These are phyloP conservation scores for Phocoena phocoena DNA, from an alignment of 2,113 vertebrate genomes.

Conservation along the genomic window DNA sequence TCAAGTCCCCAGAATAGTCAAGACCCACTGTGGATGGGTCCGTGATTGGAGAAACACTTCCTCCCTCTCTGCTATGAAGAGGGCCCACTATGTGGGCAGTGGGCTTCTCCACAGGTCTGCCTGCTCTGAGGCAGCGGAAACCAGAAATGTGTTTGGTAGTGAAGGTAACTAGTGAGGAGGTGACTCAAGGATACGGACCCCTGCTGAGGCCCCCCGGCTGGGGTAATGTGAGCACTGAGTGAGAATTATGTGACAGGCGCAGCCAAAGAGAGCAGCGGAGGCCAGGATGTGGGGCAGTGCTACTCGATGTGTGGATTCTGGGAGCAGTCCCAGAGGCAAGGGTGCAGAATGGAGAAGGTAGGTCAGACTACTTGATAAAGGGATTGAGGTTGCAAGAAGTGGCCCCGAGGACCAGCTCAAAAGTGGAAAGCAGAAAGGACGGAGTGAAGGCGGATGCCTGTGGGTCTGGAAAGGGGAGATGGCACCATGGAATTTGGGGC, in stretches of 20 bases:
- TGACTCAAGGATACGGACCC: neutral
- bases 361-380: slow-evolving; percentile 67
- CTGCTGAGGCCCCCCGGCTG: neutral
- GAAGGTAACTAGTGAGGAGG: neutral
- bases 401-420: neutral
- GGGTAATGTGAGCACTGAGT: neutral
- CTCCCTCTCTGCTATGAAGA: no score
- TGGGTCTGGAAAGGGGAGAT: neutral
- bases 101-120: neutral
- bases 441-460: neutral
- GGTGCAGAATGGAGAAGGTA: slow-evolving; percentile 49
- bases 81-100: neutral
- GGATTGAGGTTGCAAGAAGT: slow-evolving; percentile 46
- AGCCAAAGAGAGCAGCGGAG: neutral
- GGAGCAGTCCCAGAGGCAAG: slow-evolving; percentile 52
- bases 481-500: neutral
- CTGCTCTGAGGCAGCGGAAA: neutral
- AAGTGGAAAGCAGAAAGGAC: neutral
- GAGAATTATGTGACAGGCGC: slow-evolving; percentile 24
- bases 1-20: neutral
- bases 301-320: neutral
- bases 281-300: slow-evolving; percentile 16
- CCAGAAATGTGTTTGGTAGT: neutral
- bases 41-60: neutral
- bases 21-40: neutral